Evolutionary conservation across 2,888 invertebrate species (phyloP), one percentile per base, ranked within the genome.

Genomic region (Lepidochrysops patricia): DNA sequence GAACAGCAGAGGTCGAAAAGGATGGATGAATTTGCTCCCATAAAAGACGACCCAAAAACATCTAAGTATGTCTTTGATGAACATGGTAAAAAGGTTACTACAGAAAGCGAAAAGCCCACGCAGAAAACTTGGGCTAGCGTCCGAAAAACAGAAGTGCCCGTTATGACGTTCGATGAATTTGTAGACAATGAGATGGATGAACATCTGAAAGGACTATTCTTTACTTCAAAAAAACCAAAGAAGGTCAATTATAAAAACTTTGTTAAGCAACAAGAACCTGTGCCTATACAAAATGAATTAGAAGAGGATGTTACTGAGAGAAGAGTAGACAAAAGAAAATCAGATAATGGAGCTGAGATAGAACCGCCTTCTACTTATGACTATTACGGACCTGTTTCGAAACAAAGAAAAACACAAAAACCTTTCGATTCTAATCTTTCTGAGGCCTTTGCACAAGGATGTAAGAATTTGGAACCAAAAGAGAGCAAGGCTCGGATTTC

Each of bases 11-110:
- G 97, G 65, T 84, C 85, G 58, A 93, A 95, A 72, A 90, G 97
- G 65, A 84, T 89, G 25, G 73, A 90, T 0, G 96, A 97, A 77
- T 97, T 97, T 82, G 97, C 95, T 0, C 97, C 97, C 3, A 90
- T 91, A 2, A 70, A 76, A 67, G 60, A 74, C 1, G 52, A 61
- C 23, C 19, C 49, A 25, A 29, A 67, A 65, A 23, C 13, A 58
- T 71, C 74, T 1, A 70, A 70, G 19, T 69, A 70, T 37, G 66
- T 67, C 5, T 89, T 88, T 67, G 83, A 89, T 67, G 67, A 69
- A 43, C 76, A 68, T 37, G 89, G 89, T 19, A 77, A 68, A 61
- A 73, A 72, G 60, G 12, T 77, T 1, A 67, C 64, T 37, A 52
- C 65, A n/a, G 70, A 68, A 34, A 52, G 19, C 9, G 43, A 23